Evolutionary conservation across 2,797 vertebrate genomes (phyloP).

Genomic region (Chiroxiphia lanceolata): DNA sequence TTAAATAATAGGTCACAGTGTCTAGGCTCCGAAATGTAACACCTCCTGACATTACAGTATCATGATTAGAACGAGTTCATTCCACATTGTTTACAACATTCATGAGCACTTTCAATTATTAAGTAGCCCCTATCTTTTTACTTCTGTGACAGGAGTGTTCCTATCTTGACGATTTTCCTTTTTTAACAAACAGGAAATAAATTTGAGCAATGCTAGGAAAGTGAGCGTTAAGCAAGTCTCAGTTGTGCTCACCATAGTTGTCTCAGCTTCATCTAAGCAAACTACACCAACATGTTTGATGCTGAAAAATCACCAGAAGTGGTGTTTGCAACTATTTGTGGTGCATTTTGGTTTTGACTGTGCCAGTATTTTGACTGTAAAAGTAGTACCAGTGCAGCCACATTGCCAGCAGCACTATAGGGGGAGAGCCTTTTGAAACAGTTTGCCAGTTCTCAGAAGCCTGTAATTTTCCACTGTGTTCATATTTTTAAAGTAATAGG

Average conservation of each 20-base stretch:
- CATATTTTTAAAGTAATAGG: neutral
- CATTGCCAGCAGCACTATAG: neutral
- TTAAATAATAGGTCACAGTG: conserved; percentile 64
- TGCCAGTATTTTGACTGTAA: neutral
- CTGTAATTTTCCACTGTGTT: neutral
- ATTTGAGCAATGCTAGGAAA: neutral
- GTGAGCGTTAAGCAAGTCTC: neutral
- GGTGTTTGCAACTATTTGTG: neutral
- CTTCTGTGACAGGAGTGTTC: conserved; percentile 78
- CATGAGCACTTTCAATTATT: conserved; percentile 92
- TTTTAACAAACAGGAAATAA: conserved; percentile 77
- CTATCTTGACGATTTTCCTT: conserved; percentile 76
- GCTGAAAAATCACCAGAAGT: neutral
- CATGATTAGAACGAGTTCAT: conserved; percentile 87
- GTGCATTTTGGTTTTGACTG: neutral
- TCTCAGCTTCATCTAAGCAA: neutral
- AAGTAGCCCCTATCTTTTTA: conserved; percentile 86
- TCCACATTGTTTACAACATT: conserved; percentile 90
- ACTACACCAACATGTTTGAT: neutral
- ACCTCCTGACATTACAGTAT: conserved; percentile 85
- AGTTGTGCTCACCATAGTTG: neutral
- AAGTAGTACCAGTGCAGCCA: neutral
- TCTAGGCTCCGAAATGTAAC: conserved; percentile 74
- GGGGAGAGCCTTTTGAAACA: neutral
- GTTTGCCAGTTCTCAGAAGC: neutral